Evolutionary conservation across 2,113 vertebrate species (phyloP).

Genomic region (Scomber colias): DNA sequence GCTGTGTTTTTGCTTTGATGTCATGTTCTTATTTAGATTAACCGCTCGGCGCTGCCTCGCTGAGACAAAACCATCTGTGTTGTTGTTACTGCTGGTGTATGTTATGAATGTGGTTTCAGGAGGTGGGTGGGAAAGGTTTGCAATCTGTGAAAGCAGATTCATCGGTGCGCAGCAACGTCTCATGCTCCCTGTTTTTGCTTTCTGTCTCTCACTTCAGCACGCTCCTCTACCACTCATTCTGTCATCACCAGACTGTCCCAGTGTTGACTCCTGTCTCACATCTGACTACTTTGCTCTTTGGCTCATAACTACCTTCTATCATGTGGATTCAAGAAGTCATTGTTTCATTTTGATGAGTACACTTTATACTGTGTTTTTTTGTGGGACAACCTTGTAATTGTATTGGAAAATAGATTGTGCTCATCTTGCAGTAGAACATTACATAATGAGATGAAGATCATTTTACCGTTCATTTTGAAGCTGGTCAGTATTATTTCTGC

Average conservation of each 20-base stretch:
- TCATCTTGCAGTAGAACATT: conserved; percentile 4
- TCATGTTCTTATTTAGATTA: conserved; percentile 63
- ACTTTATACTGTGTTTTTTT: background rate
- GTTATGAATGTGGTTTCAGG: conserved; percentile 49
- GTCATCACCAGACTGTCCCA: conserved; percentile 13
- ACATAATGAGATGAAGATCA: conserved; percentile 28
- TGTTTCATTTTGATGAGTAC: background rate
- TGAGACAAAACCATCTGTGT: conserved; percentile 73
- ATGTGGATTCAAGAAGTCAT: background rate
- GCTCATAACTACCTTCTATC: background rate
- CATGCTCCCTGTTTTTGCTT: conserved; percentile 39
- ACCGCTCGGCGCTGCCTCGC: conserved; percentile 42
- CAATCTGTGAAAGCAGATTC: conserved; percentile 61
- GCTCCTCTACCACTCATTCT: too few species aligned
- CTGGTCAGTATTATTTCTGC: conserved; percentile 23
- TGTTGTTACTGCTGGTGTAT: conserved; percentile 54
- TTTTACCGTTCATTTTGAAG: conserved; percentile 36
- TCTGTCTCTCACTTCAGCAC: conserved; percentile 46
- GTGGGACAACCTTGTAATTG: conserved; percentile 2
- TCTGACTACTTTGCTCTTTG: background rate
- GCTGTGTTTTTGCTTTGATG: conserved; percentile 60
- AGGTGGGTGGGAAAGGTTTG: conserved; percentile 62
- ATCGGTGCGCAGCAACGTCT: conserved; percentile 27
- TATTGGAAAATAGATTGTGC: conserved; percentile 23
- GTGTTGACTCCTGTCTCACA: conserved; percentile 12